Percentiles rank a stretch among this genome's conserved stretches.
These are phyloP conservation scores for Euwallacea similis DNA, from an alignment of 1,140 invertebrate species.

Conservation along the genomic window DNA sequence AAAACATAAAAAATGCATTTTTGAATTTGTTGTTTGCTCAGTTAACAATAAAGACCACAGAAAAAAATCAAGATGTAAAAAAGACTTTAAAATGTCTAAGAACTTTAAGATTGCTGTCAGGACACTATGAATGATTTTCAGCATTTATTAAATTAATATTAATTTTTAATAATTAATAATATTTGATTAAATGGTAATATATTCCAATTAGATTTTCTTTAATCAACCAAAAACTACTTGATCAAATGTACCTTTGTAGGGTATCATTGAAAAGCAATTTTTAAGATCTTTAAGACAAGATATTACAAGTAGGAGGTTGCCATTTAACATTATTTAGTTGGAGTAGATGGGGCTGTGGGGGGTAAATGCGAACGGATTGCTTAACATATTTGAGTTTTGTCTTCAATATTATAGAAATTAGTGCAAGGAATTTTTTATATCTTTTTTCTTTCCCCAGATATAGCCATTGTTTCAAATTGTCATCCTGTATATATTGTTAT, in stretches of 20 bases:
- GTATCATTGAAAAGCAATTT: slow-evolving; percentile 2
- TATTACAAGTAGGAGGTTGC: too few relatives aligned
- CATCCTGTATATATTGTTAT: too few relatives aligned
- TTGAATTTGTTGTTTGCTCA: not conserved
- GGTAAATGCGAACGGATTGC: too few relatives aligned
- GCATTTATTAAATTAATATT: slow-evolving; percentile 11
- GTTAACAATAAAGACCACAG: not conserved
- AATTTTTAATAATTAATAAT: not conserved
- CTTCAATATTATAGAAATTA: too few relatives aligned
- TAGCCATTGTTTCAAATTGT: too few relatives aligned
- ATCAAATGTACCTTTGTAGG: not conserved
- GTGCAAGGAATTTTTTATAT: too few relatives aligned
- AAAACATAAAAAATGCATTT: not conserved
- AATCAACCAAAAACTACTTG: not conserved
- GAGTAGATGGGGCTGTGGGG: too few relatives aligned
- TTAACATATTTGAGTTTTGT: too few relatives aligned
- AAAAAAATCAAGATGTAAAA: not conserved
- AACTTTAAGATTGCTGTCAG: slow-evolving; percentile 1
- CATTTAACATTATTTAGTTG: too few relatives aligned
- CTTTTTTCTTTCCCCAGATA: too few relatives aligned
- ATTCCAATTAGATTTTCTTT: too few relatives aligned
- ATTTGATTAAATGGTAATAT: not conserved
- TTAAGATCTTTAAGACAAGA: not conserved
- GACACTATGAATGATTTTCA: not conserved
- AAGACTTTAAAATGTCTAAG: not conserved